Percentiles rank a stretch among this genome's conserved stretches.
Evolutionary conservation across 1,140 invertebrate species (phyloP).

Genomic region (Eumaeus atala): DNA sequence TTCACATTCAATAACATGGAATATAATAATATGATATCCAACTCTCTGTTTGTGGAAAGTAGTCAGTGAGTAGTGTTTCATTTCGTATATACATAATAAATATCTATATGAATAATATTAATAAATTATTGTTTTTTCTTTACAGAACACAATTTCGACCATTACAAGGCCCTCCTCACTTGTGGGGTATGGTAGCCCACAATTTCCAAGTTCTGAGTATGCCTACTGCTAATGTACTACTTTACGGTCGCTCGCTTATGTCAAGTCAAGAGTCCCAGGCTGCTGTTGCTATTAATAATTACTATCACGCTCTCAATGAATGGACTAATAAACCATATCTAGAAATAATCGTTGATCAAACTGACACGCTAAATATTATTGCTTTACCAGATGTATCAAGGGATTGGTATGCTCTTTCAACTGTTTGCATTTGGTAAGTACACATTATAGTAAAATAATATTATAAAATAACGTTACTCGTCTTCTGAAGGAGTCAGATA

Average conservation of each 20-base stretch:
- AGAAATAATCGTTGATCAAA: constrained; percentile 42
- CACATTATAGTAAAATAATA: constrained; percentile 1
- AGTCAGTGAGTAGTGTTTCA: constrained; percentile 36
- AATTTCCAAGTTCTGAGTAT: constrained; percentile 40
- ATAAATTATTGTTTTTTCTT: constrained; percentile 19
- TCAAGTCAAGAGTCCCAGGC: constrained; percentile 38
- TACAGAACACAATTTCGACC: constrained; percentile 42
- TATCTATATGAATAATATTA: constrained; percentile 12
- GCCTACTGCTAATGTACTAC: constrained; percentile 33
- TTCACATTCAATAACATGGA: constrained; percentile 43
- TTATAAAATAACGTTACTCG: too few species aligned
- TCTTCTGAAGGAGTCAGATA: too few species aligned
- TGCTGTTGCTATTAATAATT: constrained; percentile 41
- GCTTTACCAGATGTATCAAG: constrained; percentile 47
- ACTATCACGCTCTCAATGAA: constrained; percentile 36
- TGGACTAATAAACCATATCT: constrained; percentile 43
- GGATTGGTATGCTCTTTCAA: constrained; percentile 51
- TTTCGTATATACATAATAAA: background rate
- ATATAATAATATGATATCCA: constrained; percentile 37
- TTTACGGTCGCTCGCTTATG: constrained; percentile 36
- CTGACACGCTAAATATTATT: constrained; percentile 39
- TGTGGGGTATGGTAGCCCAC: constrained; percentile 60
- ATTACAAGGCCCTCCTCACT: constrained; percentile 33
- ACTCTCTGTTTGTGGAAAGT: constrained; percentile 36
- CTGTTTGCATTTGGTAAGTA: constrained; percentile 57